A percentile compares a stretch with the other conserved stretches of the same genome.
phyloP scores from a whole-genome alignment of 2,797 vertebrate genomes.

The Caiman crocodilus region DNA sequence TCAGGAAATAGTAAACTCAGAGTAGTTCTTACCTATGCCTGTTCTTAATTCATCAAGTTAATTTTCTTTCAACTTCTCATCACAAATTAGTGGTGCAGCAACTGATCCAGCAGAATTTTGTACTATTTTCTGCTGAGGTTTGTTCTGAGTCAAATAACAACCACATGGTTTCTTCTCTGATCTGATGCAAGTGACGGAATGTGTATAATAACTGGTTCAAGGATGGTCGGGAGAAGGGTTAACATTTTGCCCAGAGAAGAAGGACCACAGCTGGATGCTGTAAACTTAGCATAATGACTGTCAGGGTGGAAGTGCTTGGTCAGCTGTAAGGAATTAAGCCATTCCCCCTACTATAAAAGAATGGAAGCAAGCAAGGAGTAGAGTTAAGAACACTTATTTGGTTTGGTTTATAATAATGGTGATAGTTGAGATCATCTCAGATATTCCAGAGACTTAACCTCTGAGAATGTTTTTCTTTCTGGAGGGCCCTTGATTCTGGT shows the following conservation, averaged over 20 bases:
- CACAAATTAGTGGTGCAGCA: slow-evolving; percentile 59
- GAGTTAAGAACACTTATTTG: slow-evolving; percentile 49
- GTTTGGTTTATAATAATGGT: slow-evolving; percentile 8
- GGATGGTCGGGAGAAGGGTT: slow-evolving; percentile 71
- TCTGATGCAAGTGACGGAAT: slow-evolving; percentile 44
- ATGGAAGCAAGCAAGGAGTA: slow-evolving; percentile 32
- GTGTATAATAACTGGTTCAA: slow-evolving; percentile 61
- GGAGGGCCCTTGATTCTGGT: neutral
- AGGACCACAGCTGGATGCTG: slow-evolving; percentile 43
- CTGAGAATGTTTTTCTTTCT: slow-evolving; percentile 20
- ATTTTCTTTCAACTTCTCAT: slow-evolving; percentile 49
- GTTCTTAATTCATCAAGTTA: slow-evolving; percentile 51
- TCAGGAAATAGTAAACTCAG: neutral
- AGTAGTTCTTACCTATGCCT: slow-evolving; percentile 24
- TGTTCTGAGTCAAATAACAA: slow-evolving; percentile 66
- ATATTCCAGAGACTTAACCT: neutral
- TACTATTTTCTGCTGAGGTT: slow-evolving; percentile 38
- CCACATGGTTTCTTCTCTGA: slow-evolving; percentile 63
- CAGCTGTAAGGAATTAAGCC: slow-evolving; percentile 72
- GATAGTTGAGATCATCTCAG: slow-evolving; percentile 57
- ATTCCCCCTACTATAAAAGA: slow-evolving; percentile 64
- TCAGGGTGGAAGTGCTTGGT: slow-evolving; percentile 63
- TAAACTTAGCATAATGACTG: slow-evolving; percentile 63
- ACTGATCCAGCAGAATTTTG: slow-evolving; percentile 35
- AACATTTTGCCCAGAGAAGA: slow-evolving; percentile 69